Conservation (phyloP, 2,113 vertebrate genomes). For the Carlito syrichta region DNA sequence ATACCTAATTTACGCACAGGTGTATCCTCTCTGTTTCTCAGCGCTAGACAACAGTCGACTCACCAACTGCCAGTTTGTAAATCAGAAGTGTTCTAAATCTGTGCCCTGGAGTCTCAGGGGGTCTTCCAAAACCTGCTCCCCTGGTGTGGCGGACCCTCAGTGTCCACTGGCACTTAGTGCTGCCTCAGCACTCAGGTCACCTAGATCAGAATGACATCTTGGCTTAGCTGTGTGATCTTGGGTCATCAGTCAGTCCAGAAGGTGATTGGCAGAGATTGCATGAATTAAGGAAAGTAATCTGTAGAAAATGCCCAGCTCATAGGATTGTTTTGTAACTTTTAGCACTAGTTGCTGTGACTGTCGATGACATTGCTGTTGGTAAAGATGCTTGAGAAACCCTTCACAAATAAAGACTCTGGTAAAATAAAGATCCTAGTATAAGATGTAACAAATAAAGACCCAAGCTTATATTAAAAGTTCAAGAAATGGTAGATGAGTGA, state of each 20-base stretch:
- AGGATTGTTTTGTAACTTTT: background rate
- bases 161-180: background rate
- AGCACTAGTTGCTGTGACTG: background rate
- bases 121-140: background rate
- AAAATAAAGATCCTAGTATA: background rate
- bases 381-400: background rate
- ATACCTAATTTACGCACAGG: background rate
- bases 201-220: background rate
- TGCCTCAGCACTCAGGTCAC: background rate
- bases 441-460: background rate
- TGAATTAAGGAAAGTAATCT: background rate
- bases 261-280: background rate
- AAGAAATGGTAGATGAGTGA: background rate
- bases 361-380: background rate
- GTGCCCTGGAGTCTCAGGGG: background rate
- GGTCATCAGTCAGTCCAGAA: background rate
- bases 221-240: background rate
- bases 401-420: background rate
- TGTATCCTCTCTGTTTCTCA: background rate
- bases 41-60: background rate
- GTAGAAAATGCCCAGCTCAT: background rate
- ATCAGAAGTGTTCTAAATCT: background rate
- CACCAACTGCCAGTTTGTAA: background rate
- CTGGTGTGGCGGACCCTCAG: accelerated
- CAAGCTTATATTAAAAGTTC: background rate